phyloP scores from a whole-genome alignment of 2,797 vertebrate genomes.

The Leptatherina wallacei region DNA sequence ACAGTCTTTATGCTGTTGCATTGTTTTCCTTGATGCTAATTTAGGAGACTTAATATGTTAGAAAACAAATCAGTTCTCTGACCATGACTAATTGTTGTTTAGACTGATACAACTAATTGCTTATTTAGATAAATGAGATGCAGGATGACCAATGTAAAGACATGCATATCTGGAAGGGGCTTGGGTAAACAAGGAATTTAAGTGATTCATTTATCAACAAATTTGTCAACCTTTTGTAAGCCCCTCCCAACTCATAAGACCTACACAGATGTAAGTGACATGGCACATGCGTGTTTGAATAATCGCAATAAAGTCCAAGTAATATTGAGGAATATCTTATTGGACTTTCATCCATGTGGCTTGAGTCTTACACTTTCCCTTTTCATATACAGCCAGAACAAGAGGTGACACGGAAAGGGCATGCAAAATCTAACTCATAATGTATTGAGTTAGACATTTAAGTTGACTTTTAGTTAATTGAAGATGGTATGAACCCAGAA shows the following conservation, averaged over 20 bases:
- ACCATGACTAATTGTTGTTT: not conserved
- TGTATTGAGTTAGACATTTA: no score
- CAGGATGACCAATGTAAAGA: not conserved
- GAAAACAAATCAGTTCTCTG: not conserved
- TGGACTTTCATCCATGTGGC: no score
- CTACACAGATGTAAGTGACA: not conserved
- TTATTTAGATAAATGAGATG: not conserved
- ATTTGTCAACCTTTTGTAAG: not conserved
- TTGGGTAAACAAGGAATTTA: not conserved
- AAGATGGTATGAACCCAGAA: no score
- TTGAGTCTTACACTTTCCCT: not conserved
- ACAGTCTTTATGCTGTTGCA: not conserved
- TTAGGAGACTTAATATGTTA: not conserved
- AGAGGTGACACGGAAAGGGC: no score
- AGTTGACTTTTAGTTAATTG: no score
- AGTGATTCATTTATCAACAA: not conserved
- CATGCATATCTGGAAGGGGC: not conserved
- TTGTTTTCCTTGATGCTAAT: not conserved
- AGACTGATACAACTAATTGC: not conserved
- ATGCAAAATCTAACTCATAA: no score
- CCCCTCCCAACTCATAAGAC: not conserved
- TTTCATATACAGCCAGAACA: not conserved
- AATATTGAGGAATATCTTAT: not conserved
- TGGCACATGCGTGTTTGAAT: not conserved
- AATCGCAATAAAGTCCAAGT: not conserved